Evolutionary conservation across 1,140 invertebrate genomes (phyloP).

Genomic region (Caenorhabditis remanei): DNA sequence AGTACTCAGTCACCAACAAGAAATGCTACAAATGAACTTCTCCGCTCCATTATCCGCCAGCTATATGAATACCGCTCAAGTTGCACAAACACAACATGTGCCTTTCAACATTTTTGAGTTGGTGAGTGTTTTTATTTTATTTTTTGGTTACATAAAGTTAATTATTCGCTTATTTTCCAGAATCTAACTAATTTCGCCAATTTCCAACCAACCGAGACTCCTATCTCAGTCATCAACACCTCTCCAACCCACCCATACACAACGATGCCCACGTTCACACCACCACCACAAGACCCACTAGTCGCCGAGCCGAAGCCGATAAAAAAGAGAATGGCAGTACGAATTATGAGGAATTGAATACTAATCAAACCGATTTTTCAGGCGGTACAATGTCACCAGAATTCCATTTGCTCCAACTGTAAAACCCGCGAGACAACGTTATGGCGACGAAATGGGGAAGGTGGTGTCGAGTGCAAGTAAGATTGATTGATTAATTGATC

Average conservation of each 20-base stretch:
- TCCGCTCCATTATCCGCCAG: not conserved
- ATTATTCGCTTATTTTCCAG: not conserved
- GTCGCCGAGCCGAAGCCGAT: conserved; percentile 50
- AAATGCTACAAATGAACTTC: conserved; percentile 46
- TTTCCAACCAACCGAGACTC: conserved; percentile 9
- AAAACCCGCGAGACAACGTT: conserved; percentile 69
- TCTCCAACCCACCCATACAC: conserved; percentile 25
- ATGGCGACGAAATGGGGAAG: conserved; percentile 88
- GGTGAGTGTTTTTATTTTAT: not conserved
- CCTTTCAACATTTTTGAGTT: conserved; percentile 44
- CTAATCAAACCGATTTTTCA: conserved; percentile 34
- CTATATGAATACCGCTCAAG: conserved; percentile 38
- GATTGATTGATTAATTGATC: conserved; percentile 34
- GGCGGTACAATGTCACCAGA: conserved; percentile 65
- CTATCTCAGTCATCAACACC: not conserved
- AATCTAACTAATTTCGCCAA: conserved; percentile 4
- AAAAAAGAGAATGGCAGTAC: conserved; percentile 61
- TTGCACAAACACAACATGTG: conserved; percentile 2
- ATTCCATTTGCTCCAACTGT: conserved; percentile 71
- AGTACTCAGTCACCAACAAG: conserved; percentile 35
- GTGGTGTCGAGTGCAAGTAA: conserved; percentile 92
- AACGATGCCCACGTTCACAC: conserved; percentile 50
- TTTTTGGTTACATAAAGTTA: not conserved
- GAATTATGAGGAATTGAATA: not conserved
- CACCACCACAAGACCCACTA: conserved; percentile 58